These are phyloP conservation scores for Cerastis rubricosa DNA, from an alignment of 2,888 invertebrate species.

Conservation along the genomic window DNA sequence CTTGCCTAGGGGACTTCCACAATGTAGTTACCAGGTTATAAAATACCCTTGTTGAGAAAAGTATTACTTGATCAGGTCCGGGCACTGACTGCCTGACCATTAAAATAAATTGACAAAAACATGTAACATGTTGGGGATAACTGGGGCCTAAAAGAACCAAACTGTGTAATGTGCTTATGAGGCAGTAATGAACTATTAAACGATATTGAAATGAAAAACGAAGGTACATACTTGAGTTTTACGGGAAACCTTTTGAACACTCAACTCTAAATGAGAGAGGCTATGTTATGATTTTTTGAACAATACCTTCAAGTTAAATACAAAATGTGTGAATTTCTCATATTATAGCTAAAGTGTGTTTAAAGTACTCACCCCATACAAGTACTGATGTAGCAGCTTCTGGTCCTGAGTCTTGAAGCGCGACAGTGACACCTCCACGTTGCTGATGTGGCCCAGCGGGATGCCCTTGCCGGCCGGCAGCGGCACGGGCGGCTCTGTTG, in stretches of 20 bases:
- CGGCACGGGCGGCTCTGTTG: slow-evolving; percentile 89
- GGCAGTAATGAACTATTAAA: neutral
- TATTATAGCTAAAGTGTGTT: neutral
- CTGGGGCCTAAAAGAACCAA: neutral
- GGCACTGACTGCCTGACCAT: neutral
- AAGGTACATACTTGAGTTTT: no score
- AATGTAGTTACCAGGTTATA: neutral
- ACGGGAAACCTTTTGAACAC: no score
- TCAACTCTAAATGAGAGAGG: no score
- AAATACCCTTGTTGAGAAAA: neutral
- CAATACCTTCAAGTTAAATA: neutral
- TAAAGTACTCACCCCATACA: slow-evolving; percentile 90
- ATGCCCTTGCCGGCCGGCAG: slow-evolving; percentile 92
- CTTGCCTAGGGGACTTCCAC: neutral
- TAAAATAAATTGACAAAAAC: neutral
- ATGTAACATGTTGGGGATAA: neutral
- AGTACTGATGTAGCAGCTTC: slow-evolving; percentile 92
- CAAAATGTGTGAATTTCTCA: neutral
- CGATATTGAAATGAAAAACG: neutral
- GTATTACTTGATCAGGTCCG: no score
- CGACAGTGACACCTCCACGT: slow-evolving; percentile 92
- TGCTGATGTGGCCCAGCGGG: slow-evolving; percentile 93
- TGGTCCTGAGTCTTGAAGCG: slow-evolving; percentile 93
- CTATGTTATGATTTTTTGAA: neutral
- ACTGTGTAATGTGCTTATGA: neutral